A percentile compares a stretch with the other conserved stretches of the same genome.
These are phyloP conservation scores for Heliothis subflexa DNA, from an alignment of 1,140 invertebrate genomes.

Conservation along the genomic window DNA sequence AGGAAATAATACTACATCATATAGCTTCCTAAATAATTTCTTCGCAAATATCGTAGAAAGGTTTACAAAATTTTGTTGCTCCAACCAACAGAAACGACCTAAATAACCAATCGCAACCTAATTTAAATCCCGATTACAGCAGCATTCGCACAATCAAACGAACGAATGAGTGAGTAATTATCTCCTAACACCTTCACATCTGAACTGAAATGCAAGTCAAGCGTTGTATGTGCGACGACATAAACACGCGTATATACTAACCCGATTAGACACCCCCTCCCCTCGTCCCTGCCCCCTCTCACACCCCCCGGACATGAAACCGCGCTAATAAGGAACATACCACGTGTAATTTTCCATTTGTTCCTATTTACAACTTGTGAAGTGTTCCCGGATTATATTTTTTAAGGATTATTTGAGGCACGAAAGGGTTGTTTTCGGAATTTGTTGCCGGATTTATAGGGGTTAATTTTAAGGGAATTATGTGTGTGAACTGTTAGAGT, in stretches of 20 bases:
- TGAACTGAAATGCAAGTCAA: slow-evolving; percentile 52
- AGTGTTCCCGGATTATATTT: slow-evolving; percentile 43
- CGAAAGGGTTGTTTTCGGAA: not conserved
- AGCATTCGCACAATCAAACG: slow-evolving; percentile 30
- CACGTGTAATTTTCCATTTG: slow-evolving; percentile 53
- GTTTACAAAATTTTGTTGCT: no score
- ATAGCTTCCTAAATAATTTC: not conserved
- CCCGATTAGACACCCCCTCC: slow-evolving; percentile 35
- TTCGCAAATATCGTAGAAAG: not conserved
- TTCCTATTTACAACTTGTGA: slow-evolving; percentile 49
- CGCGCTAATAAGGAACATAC: slow-evolving; percentile 57
- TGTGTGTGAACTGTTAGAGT: not conserved
- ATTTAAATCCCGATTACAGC: slow-evolving; percentile 32
- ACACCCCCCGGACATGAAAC: slow-evolving; percentile 48
- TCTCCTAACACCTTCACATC: slow-evolving; percentile 41
- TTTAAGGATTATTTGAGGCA: slow-evolving; percentile 26
- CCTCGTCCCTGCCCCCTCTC: not conserved
- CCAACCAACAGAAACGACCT: slow-evolving; percentile 1
- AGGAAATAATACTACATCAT: no score
- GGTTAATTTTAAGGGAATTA: slow-evolving; percentile 13
- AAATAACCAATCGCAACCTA: slow-evolving; percentile 30
- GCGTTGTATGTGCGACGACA: slow-evolving; percentile 42
- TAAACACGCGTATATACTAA: slow-evolving; percentile 50
- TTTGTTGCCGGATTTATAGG: not conserved
- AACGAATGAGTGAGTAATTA: slow-evolving; percentile 44